Conservation (phyloP, 2,888 invertebrate species). For the Drosophila longiperda region DNA sequence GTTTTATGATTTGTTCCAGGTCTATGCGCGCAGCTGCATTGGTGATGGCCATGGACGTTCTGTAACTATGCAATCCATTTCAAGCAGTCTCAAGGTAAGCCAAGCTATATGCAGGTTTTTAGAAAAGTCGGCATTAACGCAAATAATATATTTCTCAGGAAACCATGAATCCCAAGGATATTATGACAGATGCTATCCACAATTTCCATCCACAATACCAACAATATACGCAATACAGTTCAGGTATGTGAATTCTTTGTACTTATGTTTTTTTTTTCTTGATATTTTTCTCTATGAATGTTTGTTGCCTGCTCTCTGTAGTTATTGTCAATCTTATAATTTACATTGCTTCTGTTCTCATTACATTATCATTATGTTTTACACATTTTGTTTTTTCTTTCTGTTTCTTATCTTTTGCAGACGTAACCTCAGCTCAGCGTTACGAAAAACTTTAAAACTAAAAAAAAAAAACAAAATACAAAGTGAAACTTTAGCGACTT, state of each 20-base stretch:
- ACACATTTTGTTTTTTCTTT: slow-evolving; percentile 65
- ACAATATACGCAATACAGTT: slow-evolving; percentile 99
- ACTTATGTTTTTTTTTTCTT: slow-evolving; percentile 9
- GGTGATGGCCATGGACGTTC: slow-evolving; percentile 95
- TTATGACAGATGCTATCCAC: slow-evolving; percentile 99
- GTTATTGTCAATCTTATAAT: slow-evolving; percentile 55
- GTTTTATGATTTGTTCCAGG: slow-evolving; percentile 60
- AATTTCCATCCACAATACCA: slow-evolving; percentile 99
- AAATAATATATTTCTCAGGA: slow-evolving; percentile 87
- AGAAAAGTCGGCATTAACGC: slow-evolving; percentile 1
- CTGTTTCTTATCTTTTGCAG: slow-evolving; percentile 89
- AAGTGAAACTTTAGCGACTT: slow-evolving; percentile 56
- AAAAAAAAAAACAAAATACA: slow-evolving; percentile 27
- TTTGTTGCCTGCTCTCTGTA: slow-evolving; percentile 49
- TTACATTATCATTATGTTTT: slow-evolving; percentile 63
- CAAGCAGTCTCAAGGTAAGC: slow-evolving; percentile 96
- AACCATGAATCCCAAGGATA: slow-evolving; percentile 99
- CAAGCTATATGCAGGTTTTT: neutral
- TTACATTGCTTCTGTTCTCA: slow-evolving; percentile 46
- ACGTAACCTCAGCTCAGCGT: slow-evolving; percentile 95
- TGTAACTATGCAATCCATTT: slow-evolving; percentile 99
- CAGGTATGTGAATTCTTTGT: slow-evolving; percentile 88
- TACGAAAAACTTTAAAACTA: slow-evolving; percentile 94
- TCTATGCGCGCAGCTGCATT: slow-evolving; percentile 92
- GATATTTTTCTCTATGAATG: slow-evolving; percentile 45